Evolutionary conservation across 2,113 vertebrate genomes (phyloP), one percentile per base, ranked within the genome.

Genomic region (Helogale parvula): DNA sequence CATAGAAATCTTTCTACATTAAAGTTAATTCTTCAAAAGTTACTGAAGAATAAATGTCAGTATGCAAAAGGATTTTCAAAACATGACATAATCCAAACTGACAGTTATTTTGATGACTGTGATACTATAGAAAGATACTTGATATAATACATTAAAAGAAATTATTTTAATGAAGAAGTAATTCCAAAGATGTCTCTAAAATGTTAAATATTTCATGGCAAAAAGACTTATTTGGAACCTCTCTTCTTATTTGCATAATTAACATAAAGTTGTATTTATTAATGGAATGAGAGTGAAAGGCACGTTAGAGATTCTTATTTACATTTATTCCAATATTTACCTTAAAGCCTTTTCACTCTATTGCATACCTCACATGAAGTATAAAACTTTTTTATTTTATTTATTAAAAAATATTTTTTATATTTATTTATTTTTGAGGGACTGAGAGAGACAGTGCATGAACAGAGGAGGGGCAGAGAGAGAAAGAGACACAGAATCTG

Each of bases 121-220:
- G 13, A 84, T 65, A 52, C 69, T 77, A 77, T 21, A 71, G 50
- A 92, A 74, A 83, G 45, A 66, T 81, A n/a, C 11, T 27, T 68
- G 86, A 68, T 81, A 16, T 57, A 81, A 91, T 54, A 41, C 31
- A n/a, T 25, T 63, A 88, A 57, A 87, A 82, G 45, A 47, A 68
- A 68, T 69, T 96, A 52, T 88, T 92, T 84, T 63, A 88, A 71
- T 69, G 47, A 88, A 57, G n/a, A 82, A 60, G 7, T 50, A 92
- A 76, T 12, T 90, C 41, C 27, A 87, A 81, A 66, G 35, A 52
- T 83, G 41, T 7, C 81, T 69, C 11, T 91, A n/a, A 88, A 3
- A 82, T 68, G 10, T 29, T 27, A 84, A 88, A 76, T 76, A 90
- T 76, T 94, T 91, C 72, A 80, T 45, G 35, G 69, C 38, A 81